Percentiles rank a stretch among this genome's conserved stretches.
Conservation (phyloP, 2,113 vertebrate species). For the Neomonachus schauinslandi region DNA sequence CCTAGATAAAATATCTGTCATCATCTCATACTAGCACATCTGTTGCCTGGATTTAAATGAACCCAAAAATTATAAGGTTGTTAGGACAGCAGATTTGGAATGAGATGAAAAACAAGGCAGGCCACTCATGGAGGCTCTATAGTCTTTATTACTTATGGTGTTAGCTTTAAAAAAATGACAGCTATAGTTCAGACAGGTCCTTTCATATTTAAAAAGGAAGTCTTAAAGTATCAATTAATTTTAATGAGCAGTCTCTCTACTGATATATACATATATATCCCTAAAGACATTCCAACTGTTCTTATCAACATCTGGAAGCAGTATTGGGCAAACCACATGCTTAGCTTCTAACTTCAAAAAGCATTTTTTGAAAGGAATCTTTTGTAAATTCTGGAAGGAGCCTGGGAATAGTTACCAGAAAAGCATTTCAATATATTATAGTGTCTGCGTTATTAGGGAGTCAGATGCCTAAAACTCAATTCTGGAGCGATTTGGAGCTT, state of each 20-base stretch:
- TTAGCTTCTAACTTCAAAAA: conserved; percentile 52
- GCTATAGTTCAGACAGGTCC: neutral
- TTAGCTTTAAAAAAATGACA: conserved; percentile 14
- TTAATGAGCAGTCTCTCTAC: conserved; percentile 38
- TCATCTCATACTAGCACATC: neutral
- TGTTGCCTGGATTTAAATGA: conserved; percentile 9
- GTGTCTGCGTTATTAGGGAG: conserved; percentile 15
- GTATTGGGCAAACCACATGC: neutral
- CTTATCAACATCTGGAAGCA: conserved; percentile 57
- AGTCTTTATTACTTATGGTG: neutral
- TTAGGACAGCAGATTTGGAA: neutral
- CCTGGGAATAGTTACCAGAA: neutral
- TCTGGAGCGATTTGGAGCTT: neutral
- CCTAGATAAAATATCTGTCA: conserved; percentile 1
- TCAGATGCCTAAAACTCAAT: neutral
- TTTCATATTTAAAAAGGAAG: conserved; percentile 59
- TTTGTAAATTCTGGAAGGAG: conserved; percentile 36
- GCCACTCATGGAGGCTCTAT: neutral
- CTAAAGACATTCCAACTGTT: neutral
- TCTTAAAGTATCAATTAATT: conserved; percentile 51
- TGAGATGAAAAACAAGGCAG: neutral
- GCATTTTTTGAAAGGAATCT: conserved; percentile 38
- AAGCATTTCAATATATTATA: neutral
- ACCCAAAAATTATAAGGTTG: neutral
- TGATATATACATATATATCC: neutral